Percentiles rank a stretch among this genome's conserved stretches.
These are phyloP conservation scores for Pampusana beccarii DNA, from an alignment of 2,113 vertebrate species.

Conservation along the genomic window DNA sequence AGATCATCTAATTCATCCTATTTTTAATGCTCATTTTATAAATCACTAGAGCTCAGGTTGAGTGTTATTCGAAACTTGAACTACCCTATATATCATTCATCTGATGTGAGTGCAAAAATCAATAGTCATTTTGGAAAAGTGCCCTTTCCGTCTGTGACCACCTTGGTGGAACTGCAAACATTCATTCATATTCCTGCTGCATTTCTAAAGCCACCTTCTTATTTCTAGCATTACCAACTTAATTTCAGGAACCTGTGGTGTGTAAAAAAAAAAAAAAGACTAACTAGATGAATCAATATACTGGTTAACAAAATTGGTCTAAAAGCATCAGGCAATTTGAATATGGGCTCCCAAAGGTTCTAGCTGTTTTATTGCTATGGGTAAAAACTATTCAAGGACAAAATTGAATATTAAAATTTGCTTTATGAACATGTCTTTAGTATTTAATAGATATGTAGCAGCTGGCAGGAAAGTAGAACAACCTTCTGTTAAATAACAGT, in stretches of 20 bases:
- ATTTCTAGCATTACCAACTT: slow-evolving; percentile 47
- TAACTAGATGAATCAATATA: slow-evolving; percentile 49
- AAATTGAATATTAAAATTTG: slow-evolving; percentile 68
- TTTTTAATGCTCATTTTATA: slow-evolving; percentile 27
- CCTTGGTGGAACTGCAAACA: slow-evolving; percentile 31
- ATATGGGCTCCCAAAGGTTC: slow-evolving; percentile 53
- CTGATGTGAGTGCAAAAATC: slow-evolving; percentile 3
- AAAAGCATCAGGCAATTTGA: slow-evolving; percentile 54
- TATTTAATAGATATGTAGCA: slow-evolving; percentile 66
- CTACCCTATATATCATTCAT: background rate
- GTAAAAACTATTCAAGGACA: slow-evolving; percentile 70
- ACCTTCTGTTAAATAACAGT: slow-evolving; percentile 18
- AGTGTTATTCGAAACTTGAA: background rate
- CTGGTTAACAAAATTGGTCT: slow-evolving; percentile 48
- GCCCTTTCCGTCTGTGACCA: slow-evolving; percentile 32
- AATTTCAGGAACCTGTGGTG: slow-evolving; percentile 49
- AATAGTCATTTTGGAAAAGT: slow-evolving; percentile 33
- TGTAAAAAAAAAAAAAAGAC: background rate
- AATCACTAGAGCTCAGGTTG: background rate
- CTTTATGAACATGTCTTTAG: slow-evolving; percentile 56
- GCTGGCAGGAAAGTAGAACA: slow-evolving; percentile 20
- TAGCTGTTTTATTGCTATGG: slow-evolving; percentile 37
- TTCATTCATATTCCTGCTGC: slow-evolving; percentile 36
- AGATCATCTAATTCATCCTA: background rate
- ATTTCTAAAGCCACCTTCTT: slow-evolving; percentile 14